Percentiles rank a stretch among this genome's conserved stretches.
These are phyloP conservation scores for Pangasius krempfi DNA, from an alignment of 2,797 vertebrate genomes.

Conservation along the genomic window DNA sequence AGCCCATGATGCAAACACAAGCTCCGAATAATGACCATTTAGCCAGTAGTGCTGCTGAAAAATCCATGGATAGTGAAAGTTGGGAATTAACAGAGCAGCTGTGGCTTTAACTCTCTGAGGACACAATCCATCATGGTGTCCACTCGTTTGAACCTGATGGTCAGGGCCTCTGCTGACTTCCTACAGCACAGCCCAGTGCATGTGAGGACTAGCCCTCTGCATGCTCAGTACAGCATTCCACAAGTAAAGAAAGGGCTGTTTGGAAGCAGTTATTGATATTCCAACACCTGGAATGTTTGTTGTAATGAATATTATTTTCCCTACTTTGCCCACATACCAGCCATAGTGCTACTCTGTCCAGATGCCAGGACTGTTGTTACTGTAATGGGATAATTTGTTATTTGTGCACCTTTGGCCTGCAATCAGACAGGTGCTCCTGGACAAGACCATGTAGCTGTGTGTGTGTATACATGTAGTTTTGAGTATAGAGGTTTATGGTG, in stretches of 20 bases:
- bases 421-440: constrained; percentile 18
- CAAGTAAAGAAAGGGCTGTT: constrained; percentile 19
- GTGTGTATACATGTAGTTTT: constrained; percentile 11
- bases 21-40: background rate
- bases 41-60: background rate
- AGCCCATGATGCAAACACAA: background rate
- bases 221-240: constrained; percentile 32
- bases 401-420: constrained; percentile 23
- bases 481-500: background rate
- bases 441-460: constrained; percentile 23
- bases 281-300: constrained; percentile 70
- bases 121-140: background rate
- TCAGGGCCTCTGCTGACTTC: constrained; percentile 17
- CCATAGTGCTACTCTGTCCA: constrained; percentile 31
- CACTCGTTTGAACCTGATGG: background rate
- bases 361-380: constrained; percentile 22
- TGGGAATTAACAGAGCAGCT: background rate
- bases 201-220: constrained; percentile 36
- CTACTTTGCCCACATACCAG: constrained; percentile 60
- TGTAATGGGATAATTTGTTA: constrained; percentile 31
- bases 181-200: background rate
- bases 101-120: background rate
- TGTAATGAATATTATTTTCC: constrained; percentile 68
- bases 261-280: constrained; percentile 16
- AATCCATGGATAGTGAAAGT: background rate